Evolutionary conservation across 2,113 vertebrate genomes (phyloP).

Genomic region (Chaetodon trifascialis): DNA sequence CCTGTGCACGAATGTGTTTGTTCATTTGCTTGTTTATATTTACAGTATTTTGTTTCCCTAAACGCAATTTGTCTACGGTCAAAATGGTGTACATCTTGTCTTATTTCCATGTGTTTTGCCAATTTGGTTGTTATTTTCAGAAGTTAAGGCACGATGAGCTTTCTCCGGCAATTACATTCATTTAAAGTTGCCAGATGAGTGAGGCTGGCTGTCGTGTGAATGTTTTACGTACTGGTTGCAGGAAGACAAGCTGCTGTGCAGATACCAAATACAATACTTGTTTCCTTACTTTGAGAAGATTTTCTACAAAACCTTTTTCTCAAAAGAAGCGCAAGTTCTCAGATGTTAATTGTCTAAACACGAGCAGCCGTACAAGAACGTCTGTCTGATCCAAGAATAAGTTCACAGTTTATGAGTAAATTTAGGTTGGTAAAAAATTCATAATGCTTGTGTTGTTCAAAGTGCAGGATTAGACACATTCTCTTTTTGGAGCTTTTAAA

Average conservation of each 20-base stretch:
- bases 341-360: neutral
- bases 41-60: neutral
- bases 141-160: too few relatives aligned
- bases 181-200: too few relatives aligned
- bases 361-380: neutral
- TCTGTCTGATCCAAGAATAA: neutral
- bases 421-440: neutral
- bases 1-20: too few relatives aligned
- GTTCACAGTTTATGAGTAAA: too few relatives aligned
- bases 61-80: neutral
- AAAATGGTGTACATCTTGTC: neutral
- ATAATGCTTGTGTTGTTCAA: slow-evolving; percentile 38
- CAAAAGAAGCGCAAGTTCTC: neutral
- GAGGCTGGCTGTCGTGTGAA: too few relatives aligned
- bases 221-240: too few relatives aligned
- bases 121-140: too few relatives aligned
- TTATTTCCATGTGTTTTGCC: too few relatives aligned
- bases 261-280: too few relatives aligned
- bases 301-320: neutral
- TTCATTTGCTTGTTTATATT: neutral
- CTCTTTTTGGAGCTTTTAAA: slow-evolving; percentile 25
- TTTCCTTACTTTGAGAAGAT: too few relatives aligned
- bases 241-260: too few relatives aligned
- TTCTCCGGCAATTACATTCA: too few relatives aligned
- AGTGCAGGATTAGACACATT: slow-evolving; percentile 46